Base-by-base conservation (phyloP, 2,888 invertebrate species). In the Oscheius sp. region DNA sequence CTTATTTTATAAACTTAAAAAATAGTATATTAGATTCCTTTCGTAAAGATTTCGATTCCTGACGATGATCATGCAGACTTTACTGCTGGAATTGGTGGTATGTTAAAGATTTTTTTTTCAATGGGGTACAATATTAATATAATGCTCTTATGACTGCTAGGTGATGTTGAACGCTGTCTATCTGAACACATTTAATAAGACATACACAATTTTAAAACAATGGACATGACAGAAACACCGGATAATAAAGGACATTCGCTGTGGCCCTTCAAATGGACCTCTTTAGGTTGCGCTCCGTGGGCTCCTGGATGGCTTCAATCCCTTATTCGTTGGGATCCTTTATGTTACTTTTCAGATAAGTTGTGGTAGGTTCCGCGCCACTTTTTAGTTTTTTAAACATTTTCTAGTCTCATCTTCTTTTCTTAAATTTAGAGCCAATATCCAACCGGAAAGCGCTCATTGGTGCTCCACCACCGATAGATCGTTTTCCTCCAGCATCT, bases 31-130 rank as follows among this genome's bases (percentile, higher is more conserved):
- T 26, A 57, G 57, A 50, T 67, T 59, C 22, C 44, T 5, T 59
- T 72, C 36, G 84, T 85, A 8, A 77, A 80, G 41, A 79, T 85
- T 12, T 71, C 72, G n/a, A 72, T 76, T 14, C 80, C 83, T 50
- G 82, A 83, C 67, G 68, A 70, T 6, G 82, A 84, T 45, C 85
- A 85, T 63, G 78, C 81, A 62, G 84, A 86, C 62, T 85, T 75
- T 73, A 81, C 82, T 8, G 68, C 68, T 22, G 28, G 36, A n/a
- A 41, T 49, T 6, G 47, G 12, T 28, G 47, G 66, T 66, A 45
- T 32, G 54, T 66, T 44, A 14, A 8, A 28, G 20, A 22, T 45
- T 33, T 36, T 38, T 20, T 28, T 28, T 32, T 56, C 33, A 26
- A 8, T 14, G 26, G 45, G n/a, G 8, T 22, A 24, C 12, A 41